Base-by-base conservation (phyloP, 2,797 vertebrate genomes). In the Trachops cirrhosus region DNA sequence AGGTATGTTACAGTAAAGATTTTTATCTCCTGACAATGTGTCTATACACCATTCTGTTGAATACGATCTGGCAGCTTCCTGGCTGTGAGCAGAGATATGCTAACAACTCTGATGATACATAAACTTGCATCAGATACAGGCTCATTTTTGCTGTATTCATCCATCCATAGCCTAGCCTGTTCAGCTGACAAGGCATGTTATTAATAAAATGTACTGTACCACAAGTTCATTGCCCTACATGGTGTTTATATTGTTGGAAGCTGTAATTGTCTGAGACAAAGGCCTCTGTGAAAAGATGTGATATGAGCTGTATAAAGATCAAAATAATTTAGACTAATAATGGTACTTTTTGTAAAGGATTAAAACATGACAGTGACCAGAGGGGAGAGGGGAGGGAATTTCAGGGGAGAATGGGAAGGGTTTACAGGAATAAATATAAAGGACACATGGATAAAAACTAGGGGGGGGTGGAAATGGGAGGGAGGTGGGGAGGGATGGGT, bases 171-270 rank as follows among this genome's bases (percentile, higher is more conserved):
- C 87, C 62, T 75, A 77, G 83, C 71, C 94, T 44, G 68, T 96
- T 96, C 67, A 64, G 83, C 79, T 87, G 95, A 96, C 96, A 97
- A 87, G 88, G 22, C 86, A 46, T 85, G 78, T 94, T 94, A 96
- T 93, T 96, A 92, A 95, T 82, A 96, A 92, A 94, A 87, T 46
- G 41, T 12, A 80, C 62, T 91, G 34, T 52, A 59, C 70, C 77
- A 52, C 86, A 37, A 97, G 95, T 96, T 94, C 10, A 94, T 18
- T 26, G 70, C 71, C 95, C 85, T 89, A 91, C 93, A 75, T 57
- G n/a, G 74, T 77, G 46, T 95, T 95, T 87, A 87, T 96, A 86
- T 96, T 95, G 96, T 93, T 97, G 88, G 89, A 95, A 97, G 93
- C 80, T 64, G 39, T 95, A 94, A 93, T 54, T 88, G 37, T 2